These are phyloP conservation scores for Azorinus chamasolen DNA, from an alignment of 2,888 invertebrate genomes.

Conservation along the genomic window DNA sequence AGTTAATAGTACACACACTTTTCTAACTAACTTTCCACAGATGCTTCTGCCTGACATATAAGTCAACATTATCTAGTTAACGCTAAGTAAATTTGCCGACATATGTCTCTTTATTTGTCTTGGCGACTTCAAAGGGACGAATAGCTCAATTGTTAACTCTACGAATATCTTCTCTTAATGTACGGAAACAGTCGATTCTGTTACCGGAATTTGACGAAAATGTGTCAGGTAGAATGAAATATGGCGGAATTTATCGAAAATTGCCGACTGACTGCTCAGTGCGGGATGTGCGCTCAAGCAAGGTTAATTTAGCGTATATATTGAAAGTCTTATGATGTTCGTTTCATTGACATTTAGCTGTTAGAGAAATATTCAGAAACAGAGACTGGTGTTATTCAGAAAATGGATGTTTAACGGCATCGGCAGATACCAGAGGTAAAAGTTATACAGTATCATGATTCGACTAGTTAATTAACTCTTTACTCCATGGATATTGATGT, in stretches of 20 bases:
- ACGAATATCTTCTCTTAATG: too few relatives aligned
- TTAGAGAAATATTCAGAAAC: not conserved
- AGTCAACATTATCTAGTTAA: slow-evolving; percentile 10
- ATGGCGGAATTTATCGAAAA: not conserved
- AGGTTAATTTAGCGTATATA: slow-evolving; percentile 10
- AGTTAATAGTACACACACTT: too few relatives aligned
- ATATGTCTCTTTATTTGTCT: slow-evolving; percentile 41
- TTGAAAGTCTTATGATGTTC: slow-evolving; percentile 1
- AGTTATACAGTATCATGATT: too few relatives aligned
- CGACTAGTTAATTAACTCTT: too few relatives aligned
- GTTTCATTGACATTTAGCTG: not conserved
- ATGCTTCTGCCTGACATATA: slow-evolving; percentile 3
- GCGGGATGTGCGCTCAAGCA: slow-evolving; percentile 11
- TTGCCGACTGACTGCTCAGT: not conserved
- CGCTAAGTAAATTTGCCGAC: slow-evolving; percentile 8
- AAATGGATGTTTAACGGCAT: too few relatives aligned
- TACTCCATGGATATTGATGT: too few relatives aligned
- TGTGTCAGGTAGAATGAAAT: too few relatives aligned
- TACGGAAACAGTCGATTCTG: not conserved
- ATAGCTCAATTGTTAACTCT: slow-evolving; percentile 53
- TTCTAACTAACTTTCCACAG: not conserved
- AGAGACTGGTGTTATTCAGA: too few relatives aligned
- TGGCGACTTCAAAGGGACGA: slow-evolving; percentile 53
- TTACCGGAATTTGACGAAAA: not conserved
- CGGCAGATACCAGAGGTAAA: too few relatives aligned